These are phyloP conservation scores for Syngnathus scovelli DNA, from an alignment of 2,113 vertebrate species.

Conservation along the genomic window DNA sequence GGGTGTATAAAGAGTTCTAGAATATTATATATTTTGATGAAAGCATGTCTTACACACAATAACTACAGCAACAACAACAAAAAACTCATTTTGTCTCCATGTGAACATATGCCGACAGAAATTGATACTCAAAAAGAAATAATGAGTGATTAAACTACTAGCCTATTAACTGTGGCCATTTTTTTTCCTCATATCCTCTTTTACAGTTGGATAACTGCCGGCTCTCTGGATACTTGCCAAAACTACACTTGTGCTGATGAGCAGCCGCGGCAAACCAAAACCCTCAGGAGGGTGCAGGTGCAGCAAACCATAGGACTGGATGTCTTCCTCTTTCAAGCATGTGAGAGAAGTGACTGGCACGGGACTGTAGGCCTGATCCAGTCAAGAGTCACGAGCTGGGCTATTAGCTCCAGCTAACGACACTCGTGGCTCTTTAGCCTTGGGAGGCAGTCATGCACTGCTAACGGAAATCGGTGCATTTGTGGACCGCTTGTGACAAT, in stretches of 20 bases:
- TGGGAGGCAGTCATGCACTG: slow-evolving; percentile 36
- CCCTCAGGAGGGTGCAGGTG: slow-evolving; percentile 20
- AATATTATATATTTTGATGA: not conserved
- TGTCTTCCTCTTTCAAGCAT: not conserved
- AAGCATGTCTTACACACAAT: not conserved
- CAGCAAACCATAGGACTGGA: not conserved
- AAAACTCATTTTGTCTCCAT: too few relatives aligned
- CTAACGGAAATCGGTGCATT: slow-evolving; percentile 35
- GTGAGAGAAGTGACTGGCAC: slow-evolving; percentile 22
- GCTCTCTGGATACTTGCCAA: slow-evolving; percentile 48
- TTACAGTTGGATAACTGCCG: slow-evolving; percentile 21
- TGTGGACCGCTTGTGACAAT: slow-evolving; percentile 22
- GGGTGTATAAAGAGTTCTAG: too few relatives aligned
- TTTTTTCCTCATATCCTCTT: slow-evolving; percentile 31
- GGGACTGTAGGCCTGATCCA: slow-evolving; percentile 25
- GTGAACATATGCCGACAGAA: not conserved
- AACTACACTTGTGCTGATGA: slow-evolving; percentile 59
- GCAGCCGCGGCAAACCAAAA: slow-evolving; percentile 32
- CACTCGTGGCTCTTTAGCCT: slow-evolving; percentile 44
- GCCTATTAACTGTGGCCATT: slow-evolving; percentile 58
- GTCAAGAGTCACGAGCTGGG: slow-evolving; percentile 38
- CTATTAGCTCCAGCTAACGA: slow-evolving; percentile 41
- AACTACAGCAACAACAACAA: too few relatives aligned
- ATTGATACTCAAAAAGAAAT: slow-evolving; percentile 5
- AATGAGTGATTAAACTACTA: slow-evolving; percentile 43